Percentiles rank a stretch among this genome's conserved stretches.
Conservation (phyloP, 2,888 invertebrate genomes). For the Leptinotarsa tumamoca region DNA sequence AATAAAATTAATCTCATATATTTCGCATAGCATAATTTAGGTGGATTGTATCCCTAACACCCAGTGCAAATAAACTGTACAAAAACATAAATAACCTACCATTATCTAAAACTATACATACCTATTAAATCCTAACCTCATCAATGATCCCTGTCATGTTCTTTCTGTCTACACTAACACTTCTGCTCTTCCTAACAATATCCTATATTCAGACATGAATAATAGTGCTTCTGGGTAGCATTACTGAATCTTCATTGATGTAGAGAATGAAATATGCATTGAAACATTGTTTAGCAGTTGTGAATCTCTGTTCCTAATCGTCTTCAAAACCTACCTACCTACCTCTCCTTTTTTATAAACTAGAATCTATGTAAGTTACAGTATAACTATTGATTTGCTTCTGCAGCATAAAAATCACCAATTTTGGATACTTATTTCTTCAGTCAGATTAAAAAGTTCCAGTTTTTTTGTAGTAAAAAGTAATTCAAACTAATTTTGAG, state of each 20-base stretch:
- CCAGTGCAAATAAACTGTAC: background rate
- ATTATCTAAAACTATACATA: conserved; percentile 50
- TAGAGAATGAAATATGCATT: conserved; percentile 17
- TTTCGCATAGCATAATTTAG: background rate
- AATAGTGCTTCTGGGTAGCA: conserved; percentile 36
- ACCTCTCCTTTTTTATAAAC: too few relatives aligned
- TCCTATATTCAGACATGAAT: conserved; percentile 49
- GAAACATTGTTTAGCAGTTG: background rate
- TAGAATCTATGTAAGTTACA: too few relatives aligned
- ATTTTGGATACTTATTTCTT: too few relatives aligned
- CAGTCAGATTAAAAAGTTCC: too few relatives aligned
- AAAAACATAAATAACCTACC: conserved; percentile 15
- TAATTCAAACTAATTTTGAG: too few relatives aligned
- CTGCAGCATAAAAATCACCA: too few relatives aligned
- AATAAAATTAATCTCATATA: too few relatives aligned
- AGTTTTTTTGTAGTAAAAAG: too few relatives aligned
- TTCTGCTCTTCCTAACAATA: conserved; percentile 39
- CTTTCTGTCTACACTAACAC: conserved; percentile 45
- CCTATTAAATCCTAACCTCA: conserved; percentile 46
- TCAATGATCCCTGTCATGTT: conserved; percentile 40
- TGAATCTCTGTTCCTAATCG: background rate
- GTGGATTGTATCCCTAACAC: background rate
- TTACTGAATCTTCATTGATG: conserved; percentile 23
- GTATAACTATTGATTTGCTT: too few relatives aligned
- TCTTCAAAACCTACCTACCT: too few relatives aligned